Evolutionary conservation across 2,888 invertebrate genomes (phyloP), one percentile per base, ranked within the genome.

Genomic region (Melanophora roralis): DNA sequence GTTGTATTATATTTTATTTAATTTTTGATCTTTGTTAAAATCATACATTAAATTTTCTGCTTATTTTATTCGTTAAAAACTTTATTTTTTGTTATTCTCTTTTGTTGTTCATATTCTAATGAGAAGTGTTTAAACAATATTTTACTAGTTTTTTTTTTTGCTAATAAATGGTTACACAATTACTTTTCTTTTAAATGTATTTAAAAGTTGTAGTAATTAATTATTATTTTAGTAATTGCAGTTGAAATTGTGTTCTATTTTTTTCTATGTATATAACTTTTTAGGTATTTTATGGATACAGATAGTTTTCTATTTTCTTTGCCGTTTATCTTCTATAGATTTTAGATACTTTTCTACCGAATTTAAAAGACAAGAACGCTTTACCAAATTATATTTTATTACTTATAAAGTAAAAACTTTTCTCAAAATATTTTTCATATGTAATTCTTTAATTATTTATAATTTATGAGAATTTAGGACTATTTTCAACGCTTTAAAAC

Each of bases 231-330:
- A 27, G 45, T 36, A 27, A 27, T 55, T 49, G 23, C 40, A 19
- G 21, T 21, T 77, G 65, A 45, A 62, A 72, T 34, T 76, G 14
- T 64, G 51, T 57, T 64, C 51, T 57, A 64, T 55, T 64, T 65
- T 68, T 27, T 60, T 62, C 62, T 65, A n/a, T n/a, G 45, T 57
- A 45, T 59, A 45, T 51, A 65, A 67, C 57, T 74, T 27, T 62
- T 73, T 64, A 60, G 59, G 53, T 59, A 77, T 69, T 79, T 79
- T 60, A 71, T 79, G 55, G 78, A 79, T 78, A 78, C 78, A 78
- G 74, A 79, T 79, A 75, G 71, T 75, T 79, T 65, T 78, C 19
- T 19, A 62, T 67, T 67, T 57, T 9, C 40, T 73, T 60, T 34
- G 21, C 27, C 11, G 38, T 69, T 62, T 60, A 65, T 32, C 34